phyloP scores from a whole-genome alignment of 37 sponge, comb jelly and placozoan species.

The Agelas oroides region DNA sequence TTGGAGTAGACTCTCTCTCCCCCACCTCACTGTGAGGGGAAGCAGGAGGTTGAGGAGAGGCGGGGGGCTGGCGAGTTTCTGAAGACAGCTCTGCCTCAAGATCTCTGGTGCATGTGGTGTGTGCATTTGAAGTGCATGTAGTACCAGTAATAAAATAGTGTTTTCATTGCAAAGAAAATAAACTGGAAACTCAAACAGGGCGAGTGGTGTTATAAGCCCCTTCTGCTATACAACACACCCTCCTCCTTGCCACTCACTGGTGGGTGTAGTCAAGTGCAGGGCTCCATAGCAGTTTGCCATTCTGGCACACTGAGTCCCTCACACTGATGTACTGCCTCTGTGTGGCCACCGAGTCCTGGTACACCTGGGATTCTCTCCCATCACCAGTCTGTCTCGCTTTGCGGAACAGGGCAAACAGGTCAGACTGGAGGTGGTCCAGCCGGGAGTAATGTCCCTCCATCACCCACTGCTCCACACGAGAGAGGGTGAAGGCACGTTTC shows the following conservation, averaged over 20 bases:
- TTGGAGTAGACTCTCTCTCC: background rate
- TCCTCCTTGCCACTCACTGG: too few relatives aligned
- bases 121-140: too few relatives aligned
- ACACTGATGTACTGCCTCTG: constrained; percentile 43
- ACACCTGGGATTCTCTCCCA: background rate
- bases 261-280: constrained; percentile 60
- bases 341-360: constrained; percentile 34
- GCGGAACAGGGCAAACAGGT: constrained; percentile 51
- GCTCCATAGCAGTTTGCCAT: constrained; percentile 55
- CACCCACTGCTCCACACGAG: constrained; percentile 38
- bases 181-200: too few relatives aligned
- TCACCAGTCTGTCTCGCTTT: constrained; percentile 17
- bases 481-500: constrained; percentile 24
- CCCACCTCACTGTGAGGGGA: background rate
- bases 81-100: constrained; percentile 1
- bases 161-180: too few relatives aligned
- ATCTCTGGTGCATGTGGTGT: constrained; percentile 6
- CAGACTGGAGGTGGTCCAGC: constrained; percentile 70
- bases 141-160: too few relatives aligned
- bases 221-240: too few relatives aligned
- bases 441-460: constrained; percentile 50
- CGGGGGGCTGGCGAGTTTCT: background rate
- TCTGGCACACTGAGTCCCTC: constrained; percentile 62
- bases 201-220: too few relatives aligned
- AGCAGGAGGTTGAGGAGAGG: constrained; percentile 4